phyloP scores from a whole-genome alignment of 2,888 invertebrate genomes.

The Leptura quadrifasciata region DNA sequence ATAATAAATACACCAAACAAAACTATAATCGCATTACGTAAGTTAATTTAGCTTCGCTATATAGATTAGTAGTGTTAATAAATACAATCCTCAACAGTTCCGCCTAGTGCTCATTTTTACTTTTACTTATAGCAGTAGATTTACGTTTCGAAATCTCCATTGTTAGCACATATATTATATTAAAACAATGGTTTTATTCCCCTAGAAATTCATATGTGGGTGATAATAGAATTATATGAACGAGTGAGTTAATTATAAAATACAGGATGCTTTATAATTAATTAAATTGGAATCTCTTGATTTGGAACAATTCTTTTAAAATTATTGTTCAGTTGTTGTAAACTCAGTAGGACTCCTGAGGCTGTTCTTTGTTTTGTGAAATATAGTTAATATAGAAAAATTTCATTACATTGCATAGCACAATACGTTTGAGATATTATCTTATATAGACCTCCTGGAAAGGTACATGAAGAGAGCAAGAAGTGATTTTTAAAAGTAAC shows the following conservation, averaged over 20 bases:
- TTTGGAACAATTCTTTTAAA: not conserved
- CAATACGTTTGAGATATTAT: too few species aligned
- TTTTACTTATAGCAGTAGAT: slow-evolving; percentile 19
- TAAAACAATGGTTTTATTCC: slow-evolving; percentile 35
- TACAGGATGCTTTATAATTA: not conserved
- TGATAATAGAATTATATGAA: slow-evolving; percentile 25
- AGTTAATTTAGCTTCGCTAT: not conserved
- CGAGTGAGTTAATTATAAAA: not conserved
- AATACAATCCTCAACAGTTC: slow-evolving; percentile 17
- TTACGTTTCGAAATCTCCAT: slow-evolving; percentile 27
- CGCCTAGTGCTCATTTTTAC: slow-evolving; percentile 18
- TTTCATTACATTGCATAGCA: too few species aligned
- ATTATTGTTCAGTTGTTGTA: not conserved
- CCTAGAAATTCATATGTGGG: slow-evolving; percentile 31
- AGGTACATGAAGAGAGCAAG: too few species aligned
- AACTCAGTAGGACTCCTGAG: not conserved
- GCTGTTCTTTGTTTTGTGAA: too few species aligned
- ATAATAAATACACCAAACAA: not conserved
- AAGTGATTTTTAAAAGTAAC: too few species aligned
- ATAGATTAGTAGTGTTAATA: slow-evolving; percentile 9
- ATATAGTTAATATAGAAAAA: too few species aligned
- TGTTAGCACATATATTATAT: slow-evolving; percentile 26
- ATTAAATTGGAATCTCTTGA: not conserved
- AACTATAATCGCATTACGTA: slow-evolving; percentile 4
- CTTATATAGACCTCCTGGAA: too few species aligned